phyloP scores from a whole-genome alignment of 1,140 invertebrate genomes.

The Popillia japonica region DNA sequence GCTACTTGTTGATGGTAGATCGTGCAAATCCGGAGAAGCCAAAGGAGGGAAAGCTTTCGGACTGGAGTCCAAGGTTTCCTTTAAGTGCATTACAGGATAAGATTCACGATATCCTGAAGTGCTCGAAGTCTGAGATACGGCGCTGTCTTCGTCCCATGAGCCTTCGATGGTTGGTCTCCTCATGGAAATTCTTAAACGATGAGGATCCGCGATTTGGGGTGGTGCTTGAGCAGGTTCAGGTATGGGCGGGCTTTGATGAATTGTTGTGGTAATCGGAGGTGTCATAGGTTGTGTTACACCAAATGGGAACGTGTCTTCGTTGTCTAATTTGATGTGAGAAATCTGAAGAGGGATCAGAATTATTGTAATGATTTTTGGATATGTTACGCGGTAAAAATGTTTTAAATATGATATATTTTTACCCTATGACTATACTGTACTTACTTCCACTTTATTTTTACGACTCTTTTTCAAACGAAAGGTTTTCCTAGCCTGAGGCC shows the following conservation, averaged over 20 bases:
- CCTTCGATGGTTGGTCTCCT: conserved; percentile 63
- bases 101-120: conserved; percentile 79
- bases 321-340: conserved; percentile 61
- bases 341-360: conserved; percentile 46
- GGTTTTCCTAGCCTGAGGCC: conserved; percentile 93
- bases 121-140: conserved; percentile 75
- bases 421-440: conserved; percentile 41
- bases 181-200: conserved; percentile 57
- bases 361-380: too few species aligned
- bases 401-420: background rate
- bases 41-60: conserved; percentile 64
- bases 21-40: conserved; percentile 68
- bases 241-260: conserved; percentile 36
- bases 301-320: conserved; percentile 50
- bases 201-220: conserved; percentile 56
- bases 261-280: conserved; percentile 41
- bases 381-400: too few species aligned
- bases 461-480: conserved; percentile 87
- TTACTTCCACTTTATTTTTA: conserved; percentile 64
- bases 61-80: conserved; percentile 55
- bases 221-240: conserved; percentile 46
- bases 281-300: conserved; percentile 44
- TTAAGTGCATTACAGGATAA: conserved; percentile 66
- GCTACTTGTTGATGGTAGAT: conserved; percentile 67
- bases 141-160: conserved; percentile 81